Conservation (phyloP, 2,888 invertebrate species). For the Aromia moschata region DNA sequence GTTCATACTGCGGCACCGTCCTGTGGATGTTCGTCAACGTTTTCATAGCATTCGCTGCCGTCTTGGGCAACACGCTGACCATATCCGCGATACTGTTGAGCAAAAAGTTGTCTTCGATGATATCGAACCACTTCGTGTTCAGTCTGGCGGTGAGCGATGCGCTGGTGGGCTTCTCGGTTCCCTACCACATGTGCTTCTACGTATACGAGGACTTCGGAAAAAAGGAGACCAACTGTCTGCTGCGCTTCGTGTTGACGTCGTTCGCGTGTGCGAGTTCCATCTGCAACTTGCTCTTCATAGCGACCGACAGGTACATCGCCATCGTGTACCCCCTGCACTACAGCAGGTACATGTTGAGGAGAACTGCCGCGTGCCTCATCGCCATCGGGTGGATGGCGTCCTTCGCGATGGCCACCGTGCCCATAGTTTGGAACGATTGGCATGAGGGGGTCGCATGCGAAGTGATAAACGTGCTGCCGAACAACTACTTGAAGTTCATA, state of each 20-base stretch:
- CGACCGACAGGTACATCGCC: conserved; percentile 81
- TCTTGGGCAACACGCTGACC: conserved; percentile 79
- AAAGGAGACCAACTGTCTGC: conserved; percentile 72
- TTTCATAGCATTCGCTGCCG: conserved; percentile 71
- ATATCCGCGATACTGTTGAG: conserved; percentile 78
- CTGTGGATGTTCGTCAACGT: conserved; percentile 74
- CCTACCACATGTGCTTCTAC: conserved; percentile 82
- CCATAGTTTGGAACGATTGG: conserved; percentile 84
- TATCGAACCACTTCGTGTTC: conserved; percentile 81
- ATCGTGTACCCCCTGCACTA: conserved; percentile 83
- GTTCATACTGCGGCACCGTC: conserved; percentile 24
- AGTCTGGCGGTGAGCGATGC: conserved; percentile 83
- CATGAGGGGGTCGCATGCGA: conserved; percentile 67
- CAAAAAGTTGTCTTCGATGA: conserved; percentile 73
- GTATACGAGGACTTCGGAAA: conserved; percentile 68
- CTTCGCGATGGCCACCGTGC: conserved; percentile 73
- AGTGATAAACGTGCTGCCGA: conserved; percentile 71
- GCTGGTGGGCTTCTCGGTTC: conserved; percentile 79
- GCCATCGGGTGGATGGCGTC: conserved; percentile 75
- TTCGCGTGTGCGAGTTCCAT: conserved; percentile 83
- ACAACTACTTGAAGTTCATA: conserved; percentile 61
- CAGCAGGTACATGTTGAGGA: conserved; percentile 77
- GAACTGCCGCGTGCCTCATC: conserved; percentile 71
- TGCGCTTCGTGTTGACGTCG: conserved; percentile 78
- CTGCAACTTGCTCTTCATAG: conserved; percentile 80